Percentiles rank a stretch among this genome's conserved stretches.
Conservation (phyloP, 2,113 vertebrate species). For the Cyanoramphus novaezelandiae region DNA sequence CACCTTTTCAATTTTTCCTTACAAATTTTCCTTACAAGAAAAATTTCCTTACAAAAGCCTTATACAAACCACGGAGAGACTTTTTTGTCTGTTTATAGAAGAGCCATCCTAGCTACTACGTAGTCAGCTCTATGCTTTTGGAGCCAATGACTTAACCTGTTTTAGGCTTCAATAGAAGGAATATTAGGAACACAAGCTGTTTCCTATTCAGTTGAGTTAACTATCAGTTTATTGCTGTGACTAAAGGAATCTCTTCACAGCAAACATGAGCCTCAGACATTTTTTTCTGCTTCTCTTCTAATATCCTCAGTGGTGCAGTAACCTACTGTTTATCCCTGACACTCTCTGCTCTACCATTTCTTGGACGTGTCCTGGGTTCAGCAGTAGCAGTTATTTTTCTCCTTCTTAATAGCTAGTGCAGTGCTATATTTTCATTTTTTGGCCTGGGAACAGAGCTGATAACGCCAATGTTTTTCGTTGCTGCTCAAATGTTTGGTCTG, state of each 20-base stretch:
- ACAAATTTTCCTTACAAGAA: no score
- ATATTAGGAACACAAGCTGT: background rate
- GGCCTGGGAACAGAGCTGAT: no score
- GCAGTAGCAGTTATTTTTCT: no score
- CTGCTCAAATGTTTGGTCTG: no score
- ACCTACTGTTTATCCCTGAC: background rate
- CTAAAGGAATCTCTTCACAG: background rate
- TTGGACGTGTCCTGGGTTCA: background rate
- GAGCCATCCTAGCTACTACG: background rate
- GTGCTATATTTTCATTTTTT: no score
- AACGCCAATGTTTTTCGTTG: no score
- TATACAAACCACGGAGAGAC: background rate
- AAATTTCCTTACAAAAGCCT: background rate
- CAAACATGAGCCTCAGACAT: background rate
- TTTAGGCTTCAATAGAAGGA: background rate
- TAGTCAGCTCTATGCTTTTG: background rate
- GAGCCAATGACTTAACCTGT: background rate
- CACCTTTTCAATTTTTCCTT: background rate
- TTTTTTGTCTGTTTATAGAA: background rate
- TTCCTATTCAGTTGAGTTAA: background rate
- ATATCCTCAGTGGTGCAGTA: background rate
- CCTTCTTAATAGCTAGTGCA: no score
- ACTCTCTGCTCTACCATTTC: background rate
- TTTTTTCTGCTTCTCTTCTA: background rate
- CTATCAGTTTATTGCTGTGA: background rate